Evolutionary conservation across 2,888 invertebrate species (phyloP).

Genomic region (Synergus gifuensis): DNA sequence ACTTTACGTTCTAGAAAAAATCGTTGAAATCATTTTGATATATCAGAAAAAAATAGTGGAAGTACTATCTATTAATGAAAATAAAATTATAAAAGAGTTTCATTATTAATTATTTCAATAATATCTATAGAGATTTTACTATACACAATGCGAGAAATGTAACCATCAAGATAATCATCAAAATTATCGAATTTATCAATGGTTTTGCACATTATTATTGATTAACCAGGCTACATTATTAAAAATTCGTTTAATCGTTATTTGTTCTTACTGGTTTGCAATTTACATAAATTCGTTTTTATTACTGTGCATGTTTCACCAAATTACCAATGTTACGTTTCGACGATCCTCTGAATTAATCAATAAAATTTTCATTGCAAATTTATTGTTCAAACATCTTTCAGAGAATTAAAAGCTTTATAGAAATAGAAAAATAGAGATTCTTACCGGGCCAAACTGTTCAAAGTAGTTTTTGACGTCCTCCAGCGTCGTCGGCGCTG

Average conservation of each 20-base stretch:
- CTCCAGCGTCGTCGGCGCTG: conserved; percentile 99
- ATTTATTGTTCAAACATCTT: background rate
- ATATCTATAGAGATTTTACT: background rate
- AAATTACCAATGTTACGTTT: conserved; percentile 6
- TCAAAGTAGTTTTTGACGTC: conserved; percentile 99
- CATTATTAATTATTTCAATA: background rate
- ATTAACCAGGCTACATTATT: background rate
- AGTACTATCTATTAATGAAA: background rate
- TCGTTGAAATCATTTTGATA: background rate
- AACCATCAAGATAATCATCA: background rate
- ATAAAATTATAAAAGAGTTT: background rate
- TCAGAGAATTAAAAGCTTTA: background rate
- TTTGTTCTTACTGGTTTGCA: background rate
- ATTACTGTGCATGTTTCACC: background rate
- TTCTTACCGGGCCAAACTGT: conserved; percentile 99
- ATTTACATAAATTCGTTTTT: conserved; percentile 4
- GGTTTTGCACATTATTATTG: background rate
- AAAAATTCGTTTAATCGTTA: conserved; percentile 1
- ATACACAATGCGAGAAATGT: background rate
- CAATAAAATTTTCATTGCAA: background rate
- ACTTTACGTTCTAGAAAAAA: background rate
- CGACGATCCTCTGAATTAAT: background rate
- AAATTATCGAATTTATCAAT: background rate
- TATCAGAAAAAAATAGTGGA: background rate
- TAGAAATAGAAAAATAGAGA: background rate